Base-by-base conservation (phyloP, 2,113 vertebrate genomes). In the Ardeotis arabs region DNA sequence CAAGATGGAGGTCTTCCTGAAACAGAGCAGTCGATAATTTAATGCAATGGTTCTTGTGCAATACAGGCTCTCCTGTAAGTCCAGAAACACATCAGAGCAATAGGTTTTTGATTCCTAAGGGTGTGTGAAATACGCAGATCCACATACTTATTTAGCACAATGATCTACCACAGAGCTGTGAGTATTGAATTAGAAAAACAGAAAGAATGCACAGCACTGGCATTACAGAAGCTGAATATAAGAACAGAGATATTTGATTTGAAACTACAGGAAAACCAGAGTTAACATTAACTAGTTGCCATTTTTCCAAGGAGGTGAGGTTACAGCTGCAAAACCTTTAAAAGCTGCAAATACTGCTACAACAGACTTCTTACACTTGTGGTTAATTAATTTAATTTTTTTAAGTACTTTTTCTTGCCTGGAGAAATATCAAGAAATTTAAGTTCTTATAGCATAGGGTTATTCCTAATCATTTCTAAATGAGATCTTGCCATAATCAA, bases 1-100 rank as follows among this genome's bases (percentile, higher is more conserved):
- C 90, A 93, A 97, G 89, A 95, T 86, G 90, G 91, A 87, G 64
- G 47, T 67, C 56, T 77, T 96, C 73, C 84, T 93, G 84, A 96
- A 97, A 73, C 73, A 72, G 16, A 73, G 62, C 41, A 88, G 89
- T 87, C 52, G 55, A 47, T 88, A 93, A 82, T 74, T 58, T 81
- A 82, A 88, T 84, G 83, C 79, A 96, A 84, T 70, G 37, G n/a
- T 35, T 91, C 76, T 96, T 93, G 85, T 84, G 85, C 68, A 96
- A 87, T 24, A 33, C 41, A 59, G 47, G 10, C 22, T 74, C 17
- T 28, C 66, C 68, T 82, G 4, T 47, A 86, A 77, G 63, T 84
- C 73, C 69, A 91, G 69, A 93, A 72, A 72, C 37, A 27, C n/a
- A 33, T 75, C 35, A 77, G n/a, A 90, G 21, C 35, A 72, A 39